Evolutionary conservation across 2,888 invertebrate genomes (phyloP), one percentile per base, ranked within the genome.

Genomic region (Ophion ventricosus): DNA sequence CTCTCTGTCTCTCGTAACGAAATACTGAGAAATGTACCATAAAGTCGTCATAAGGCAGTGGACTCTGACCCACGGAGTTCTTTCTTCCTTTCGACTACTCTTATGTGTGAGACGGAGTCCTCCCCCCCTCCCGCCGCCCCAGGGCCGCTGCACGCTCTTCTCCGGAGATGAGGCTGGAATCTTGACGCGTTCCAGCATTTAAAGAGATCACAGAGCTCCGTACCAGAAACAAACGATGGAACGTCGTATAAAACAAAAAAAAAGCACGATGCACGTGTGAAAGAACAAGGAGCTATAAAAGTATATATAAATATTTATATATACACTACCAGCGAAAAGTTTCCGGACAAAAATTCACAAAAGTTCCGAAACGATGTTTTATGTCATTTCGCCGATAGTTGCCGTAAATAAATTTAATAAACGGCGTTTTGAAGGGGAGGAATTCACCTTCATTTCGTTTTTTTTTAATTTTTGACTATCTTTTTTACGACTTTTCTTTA

Each of bases 11-110:
- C 35, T 69, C 76, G 84, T 76, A 83, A 70, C 83, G 83, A 86
- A 86, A 87, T 90, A 90, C 90, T 86, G 59, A 85, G 90, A 89
- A 90, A 74, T 64, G 75, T 74, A 64, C 74, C 75, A 81, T 84
- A 81, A 84, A 84, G 84, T 82, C 81, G 81, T 84, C 81, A 75
- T 67, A 70, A 81, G 59, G 29, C 81, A 56, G 80, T 70, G 78
- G 79, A 85, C 87, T 89, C 85, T 78, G 84, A 84, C 84, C 84
- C 81, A 59, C 54, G 10, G 63, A 72, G 64, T 72, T 72, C 72
- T 79, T 64, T 72, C 72, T 79, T 72, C 56, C 26, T 56, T 29
- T 29, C 26, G 11, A 17, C 35, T 35, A 23, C 49, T 14, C 20
- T 7, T 54, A 54, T 43, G 67, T 17, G n/a, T 75, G 64, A 26